phyloP scores from a whole-genome alignment of 2,113 vertebrate genomes.

The Pachypanchax playfairii region DNA sequence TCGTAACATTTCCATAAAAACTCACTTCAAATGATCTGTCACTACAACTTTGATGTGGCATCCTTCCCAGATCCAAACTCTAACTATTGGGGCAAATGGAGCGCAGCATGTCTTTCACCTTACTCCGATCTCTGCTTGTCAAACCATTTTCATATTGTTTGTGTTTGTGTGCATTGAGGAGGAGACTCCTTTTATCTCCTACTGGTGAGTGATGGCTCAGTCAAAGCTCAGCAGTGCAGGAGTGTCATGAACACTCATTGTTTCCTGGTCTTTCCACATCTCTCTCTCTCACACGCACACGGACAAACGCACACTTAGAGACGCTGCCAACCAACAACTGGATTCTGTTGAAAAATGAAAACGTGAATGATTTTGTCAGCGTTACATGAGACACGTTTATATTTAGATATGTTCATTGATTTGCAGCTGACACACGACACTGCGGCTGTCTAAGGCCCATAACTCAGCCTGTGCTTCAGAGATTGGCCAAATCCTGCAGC shows the following conservation, averaged over 20 bases:
- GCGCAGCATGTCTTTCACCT: slow-evolving; percentile 25
- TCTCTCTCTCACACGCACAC: not conserved
- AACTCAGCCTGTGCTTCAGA: slow-evolving; percentile 59
- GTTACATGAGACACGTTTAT: slow-evolving; percentile 77
- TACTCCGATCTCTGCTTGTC: slow-evolving; percentile 9
- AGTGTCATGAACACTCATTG: slow-evolving; percentile 37
- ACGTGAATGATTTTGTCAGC: slow-evolving; percentile 63
- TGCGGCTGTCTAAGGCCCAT: slow-evolving; percentile 63
- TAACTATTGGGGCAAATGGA: not conserved
- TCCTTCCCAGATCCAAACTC: not conserved
- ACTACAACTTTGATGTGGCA: no score
- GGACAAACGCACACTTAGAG: not conserved
- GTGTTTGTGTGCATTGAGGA: slow-evolving; percentile 6
- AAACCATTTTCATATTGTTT: slow-evolving; percentile 16
- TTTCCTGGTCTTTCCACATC: slow-evolving; percentile 17
- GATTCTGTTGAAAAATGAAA: slow-evolving; percentile 69
- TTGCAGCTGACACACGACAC: slow-evolving; percentile 71
- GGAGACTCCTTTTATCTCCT: slow-evolving; percentile 44
- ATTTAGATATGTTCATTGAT: slow-evolving; percentile 79
- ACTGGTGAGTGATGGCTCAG: slow-evolving; percentile 32
- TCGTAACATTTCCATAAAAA: no score
- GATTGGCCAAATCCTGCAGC: slow-evolving; percentile 61
- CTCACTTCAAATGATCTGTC: no score
- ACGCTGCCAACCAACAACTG: slow-evolving; percentile 12
- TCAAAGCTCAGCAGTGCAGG: slow-evolving; percentile 41